Percentiles rank a stretch among this genome's conserved stretches.
Evolutionary conservation across 2,797 vertebrate species (phyloP).

Genomic region (Amazona ochrocephala): DNA sequence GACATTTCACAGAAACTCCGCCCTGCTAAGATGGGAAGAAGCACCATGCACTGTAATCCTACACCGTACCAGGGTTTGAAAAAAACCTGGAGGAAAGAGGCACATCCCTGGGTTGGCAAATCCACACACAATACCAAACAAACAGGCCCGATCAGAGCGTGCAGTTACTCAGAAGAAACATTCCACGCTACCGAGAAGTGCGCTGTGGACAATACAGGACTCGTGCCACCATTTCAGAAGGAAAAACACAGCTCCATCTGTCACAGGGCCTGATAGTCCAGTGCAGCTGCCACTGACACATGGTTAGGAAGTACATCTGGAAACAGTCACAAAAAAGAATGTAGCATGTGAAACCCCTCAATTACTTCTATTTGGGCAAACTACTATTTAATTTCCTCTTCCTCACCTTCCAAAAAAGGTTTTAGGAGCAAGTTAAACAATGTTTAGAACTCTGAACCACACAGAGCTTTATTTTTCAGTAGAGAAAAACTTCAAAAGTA

Average conservation of each 20-base stretch:
- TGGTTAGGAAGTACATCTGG: conserved; percentile 32
- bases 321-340: conserved; percentile 32
- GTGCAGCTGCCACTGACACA: conserved; percentile 53
- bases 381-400: not conserved
- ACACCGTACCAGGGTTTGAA: not conserved
- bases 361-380: conserved; percentile 7
- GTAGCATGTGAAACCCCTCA: conserved; percentile 6
- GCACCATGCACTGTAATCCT: conserved; percentile 21
- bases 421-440: not conserved
- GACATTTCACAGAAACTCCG: conserved; percentile 11
- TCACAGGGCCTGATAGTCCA: conserved; percentile 23
- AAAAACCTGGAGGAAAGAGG: conserved; percentile 5
- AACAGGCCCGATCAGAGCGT: not conserved
- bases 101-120: not conserved
- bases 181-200: conserved; percentile 4
- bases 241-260: conserved; percentile 62
- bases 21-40: conserved; percentile 8
- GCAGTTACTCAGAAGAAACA: conserved; percentile 27
- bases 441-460: not conserved
- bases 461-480: not conserved
- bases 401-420: not conserved
- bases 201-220: not conserved
- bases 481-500: not conserved
- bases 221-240: conserved; percentile 25
- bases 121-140: not conserved